phyloP scores from a whole-genome alignment of 1,140 invertebrate genomes.

The Whitmania pigra region DNA sequence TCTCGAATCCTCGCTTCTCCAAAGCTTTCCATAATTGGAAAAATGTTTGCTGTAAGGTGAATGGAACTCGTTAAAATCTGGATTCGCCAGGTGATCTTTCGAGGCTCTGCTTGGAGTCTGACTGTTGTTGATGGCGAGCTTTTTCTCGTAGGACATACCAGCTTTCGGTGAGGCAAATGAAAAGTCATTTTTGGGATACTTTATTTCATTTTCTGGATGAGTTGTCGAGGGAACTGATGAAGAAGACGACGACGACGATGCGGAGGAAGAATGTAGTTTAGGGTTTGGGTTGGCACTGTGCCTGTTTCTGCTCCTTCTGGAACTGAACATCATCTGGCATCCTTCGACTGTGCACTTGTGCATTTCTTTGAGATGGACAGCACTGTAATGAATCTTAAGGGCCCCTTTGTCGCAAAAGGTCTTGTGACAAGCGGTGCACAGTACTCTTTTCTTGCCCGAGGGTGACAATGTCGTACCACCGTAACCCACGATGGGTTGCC shows the following conservation, averaged over 20 bases:
- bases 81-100: neutral
- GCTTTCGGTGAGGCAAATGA: too few species aligned
- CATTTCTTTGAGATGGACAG: constrained; percentile 90
- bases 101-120: neutral
- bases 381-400: constrained; percentile 96
- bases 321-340: constrained; percentile 99
- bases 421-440: constrained; percentile 82
- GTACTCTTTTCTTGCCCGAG: constrained; percentile 66
- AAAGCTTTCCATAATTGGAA: neutral
- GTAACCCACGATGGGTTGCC: constrained; percentile 33
- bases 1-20: neutral
- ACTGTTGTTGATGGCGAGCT: too few species aligned
- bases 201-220: neutral
- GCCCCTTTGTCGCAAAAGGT: constrained; percentile 45
- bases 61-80: neutral
- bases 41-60: too few species aligned
- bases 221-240: neutral
- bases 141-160: too few species aligned
- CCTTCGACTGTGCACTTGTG: constrained; percentile 96
- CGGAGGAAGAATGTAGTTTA: constrained; percentile 62
- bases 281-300: constrained; percentile 97
- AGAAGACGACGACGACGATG: neutral
- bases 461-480: constrained; percentile 38
- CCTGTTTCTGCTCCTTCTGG: constrained; percentile 78
- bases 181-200: too few species aligned